Conservation (phyloP, 2,888 invertebrate species). For the Tipula helvola region DNA sequence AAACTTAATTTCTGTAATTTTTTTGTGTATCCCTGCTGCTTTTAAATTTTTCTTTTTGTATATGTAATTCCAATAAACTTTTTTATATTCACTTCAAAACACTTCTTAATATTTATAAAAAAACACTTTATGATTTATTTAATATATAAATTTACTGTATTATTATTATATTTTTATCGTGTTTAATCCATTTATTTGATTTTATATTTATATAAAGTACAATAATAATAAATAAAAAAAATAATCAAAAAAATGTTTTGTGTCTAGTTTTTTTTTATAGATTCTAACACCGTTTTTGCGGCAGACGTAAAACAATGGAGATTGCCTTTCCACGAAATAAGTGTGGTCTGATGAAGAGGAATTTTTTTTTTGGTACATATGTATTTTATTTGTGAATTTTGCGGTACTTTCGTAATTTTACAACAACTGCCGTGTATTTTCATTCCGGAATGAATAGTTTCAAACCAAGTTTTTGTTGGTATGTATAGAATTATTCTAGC, state of each 20-base stretch:
- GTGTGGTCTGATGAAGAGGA: neutral
- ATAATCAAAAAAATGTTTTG: neutral
- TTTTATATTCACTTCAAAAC: neutral
- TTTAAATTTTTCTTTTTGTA: neutral
- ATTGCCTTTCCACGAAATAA: slow-evolving; percentile 11
- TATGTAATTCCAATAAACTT: neutral
- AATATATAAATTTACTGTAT: neutral
- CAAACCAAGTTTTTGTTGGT: no score
- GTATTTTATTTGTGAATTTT: neutral
- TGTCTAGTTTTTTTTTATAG: neutral
- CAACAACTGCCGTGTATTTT: neutral
- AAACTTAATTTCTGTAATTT: neutral
- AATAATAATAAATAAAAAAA: neutral
- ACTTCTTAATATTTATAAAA: neutral
- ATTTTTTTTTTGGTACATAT: neutral
- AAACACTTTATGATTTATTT: neutral
- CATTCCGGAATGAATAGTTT: no score
- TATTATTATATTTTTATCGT: neutral
- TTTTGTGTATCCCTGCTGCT: neutral
- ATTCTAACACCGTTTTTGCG: slow-evolving; percentile 15
- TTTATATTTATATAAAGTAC: neutral
- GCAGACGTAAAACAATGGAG: slow-evolving; percentile 20
- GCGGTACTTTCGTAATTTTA: no score
- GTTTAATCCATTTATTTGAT: neutral
- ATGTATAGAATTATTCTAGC: no score